Evolutionary conservation across 2,797 vertebrate genomes (phyloP).

Genomic region (Emydoidea blandingii): DNA sequence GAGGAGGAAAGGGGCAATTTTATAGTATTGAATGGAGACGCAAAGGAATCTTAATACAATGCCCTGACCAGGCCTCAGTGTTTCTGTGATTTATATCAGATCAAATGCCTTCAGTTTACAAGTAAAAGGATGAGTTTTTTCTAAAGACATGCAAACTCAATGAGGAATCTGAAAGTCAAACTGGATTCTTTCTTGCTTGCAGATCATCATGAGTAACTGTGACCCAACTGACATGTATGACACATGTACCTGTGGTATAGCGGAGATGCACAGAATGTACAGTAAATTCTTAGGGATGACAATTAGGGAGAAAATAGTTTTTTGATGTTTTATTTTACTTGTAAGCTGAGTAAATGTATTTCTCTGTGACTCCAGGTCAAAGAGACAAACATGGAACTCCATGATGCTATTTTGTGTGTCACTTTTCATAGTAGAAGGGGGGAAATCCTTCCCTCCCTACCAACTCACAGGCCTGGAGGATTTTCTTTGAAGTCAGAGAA

Average conservation of each 20-base stretch:
- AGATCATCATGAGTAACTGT: not conserved
- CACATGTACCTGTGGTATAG: conserved; percentile 1
- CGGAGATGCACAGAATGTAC: not conserved
- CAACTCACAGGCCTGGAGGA: not conserved
- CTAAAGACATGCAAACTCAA: conserved; percentile 37
- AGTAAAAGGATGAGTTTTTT: conserved; percentile 9
- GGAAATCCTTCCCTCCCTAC: not conserved
- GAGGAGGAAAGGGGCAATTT: not conserved
- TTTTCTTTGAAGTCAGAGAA: conserved; percentile 5
- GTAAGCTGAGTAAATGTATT: conserved; percentile 3
- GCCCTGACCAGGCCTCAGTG: not conserved
- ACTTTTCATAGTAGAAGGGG: not conserved
- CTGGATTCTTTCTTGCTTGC: conserved; percentile 13
- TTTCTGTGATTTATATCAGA: not conserved
- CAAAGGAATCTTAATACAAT: not conserved
- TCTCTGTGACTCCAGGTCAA: not conserved
- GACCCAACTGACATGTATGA: not conserved
- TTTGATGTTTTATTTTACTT: conserved; percentile 20
- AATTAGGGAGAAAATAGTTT: not conserved
- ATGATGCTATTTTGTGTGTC: not conserved
- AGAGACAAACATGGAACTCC: conserved; percentile 2
- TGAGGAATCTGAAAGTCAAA: conserved; percentile 1
- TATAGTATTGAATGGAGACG: not conserved
- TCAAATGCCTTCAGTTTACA: not conserved
- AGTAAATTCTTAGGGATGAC: not conserved